phyloP scores from a whole-genome alignment of 2,888 invertebrate genomes.

The Gibbula magus region DNA sequence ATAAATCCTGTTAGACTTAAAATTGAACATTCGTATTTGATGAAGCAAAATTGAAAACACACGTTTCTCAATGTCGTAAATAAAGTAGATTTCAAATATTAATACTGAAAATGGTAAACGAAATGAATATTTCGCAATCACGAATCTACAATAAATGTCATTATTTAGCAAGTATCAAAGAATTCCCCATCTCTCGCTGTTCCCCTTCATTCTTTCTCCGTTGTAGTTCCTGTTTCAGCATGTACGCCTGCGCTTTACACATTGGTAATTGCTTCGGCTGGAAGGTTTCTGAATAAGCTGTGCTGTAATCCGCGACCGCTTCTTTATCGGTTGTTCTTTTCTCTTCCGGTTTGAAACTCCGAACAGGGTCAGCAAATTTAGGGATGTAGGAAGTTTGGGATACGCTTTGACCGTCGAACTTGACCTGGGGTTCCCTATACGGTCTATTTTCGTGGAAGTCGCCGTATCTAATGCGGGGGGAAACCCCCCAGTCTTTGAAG shows the following conservation, averaged over 20 bases:
- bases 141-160: background rate
- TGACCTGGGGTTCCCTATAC: constrained; percentile 61
- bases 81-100: too few species aligned
- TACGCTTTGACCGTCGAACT: constrained; percentile 56
- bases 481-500: constrained; percentile 64
- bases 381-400: constrained; percentile 58
- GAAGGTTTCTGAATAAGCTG: constrained; percentile 61
- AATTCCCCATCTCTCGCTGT: background rate
- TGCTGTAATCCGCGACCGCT: constrained; percentile 61
- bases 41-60: too few species aligned
- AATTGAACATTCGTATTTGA: too few species aligned
- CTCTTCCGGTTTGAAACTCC: constrained; percentile 60
- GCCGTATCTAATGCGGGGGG: constrained; percentile 61
- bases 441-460: constrained; percentile 71
- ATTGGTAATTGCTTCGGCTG: constrained; percentile 58
- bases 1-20: too few species aligned
- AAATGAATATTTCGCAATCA: too few species aligned
- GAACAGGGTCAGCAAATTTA: constrained; percentile 52
- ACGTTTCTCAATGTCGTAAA: too few species aligned
- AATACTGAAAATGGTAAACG: too few species aligned
- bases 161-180: constrained; percentile 31
- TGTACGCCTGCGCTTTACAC: constrained; percentile 62
- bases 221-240: constrained; percentile 64
- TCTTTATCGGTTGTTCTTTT: constrained; percentile 51
- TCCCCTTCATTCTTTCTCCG: constrained; percentile 42